Evolutionary conservation across 2,113 vertebrate species (phyloP), one percentile per base, ranked within the genome.

Genomic region (Miniopterus natalensis): DNA sequence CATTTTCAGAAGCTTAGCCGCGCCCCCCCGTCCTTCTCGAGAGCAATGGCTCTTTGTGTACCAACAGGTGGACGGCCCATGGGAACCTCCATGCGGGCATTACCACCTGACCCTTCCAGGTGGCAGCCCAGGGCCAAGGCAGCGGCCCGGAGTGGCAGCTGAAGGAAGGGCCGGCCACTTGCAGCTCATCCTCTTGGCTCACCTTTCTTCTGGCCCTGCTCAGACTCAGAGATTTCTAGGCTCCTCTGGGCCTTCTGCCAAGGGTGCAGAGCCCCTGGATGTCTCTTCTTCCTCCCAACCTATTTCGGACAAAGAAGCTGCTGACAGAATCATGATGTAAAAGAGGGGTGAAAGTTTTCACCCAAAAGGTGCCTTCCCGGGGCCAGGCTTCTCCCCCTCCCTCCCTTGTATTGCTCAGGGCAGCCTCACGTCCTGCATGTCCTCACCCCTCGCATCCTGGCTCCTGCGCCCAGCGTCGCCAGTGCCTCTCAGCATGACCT

Each of bases 11-110:
- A 49, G 40, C n/a, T 18, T 12, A 13, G 21, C 31, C 3, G 5
- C 20, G 0, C 36, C 0, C 2, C 47, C 59, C 59, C 8, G 59
- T 25, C 59, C 49, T 61, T 21, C n/a, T 47, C 1, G 10, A 12
- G 53, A 8, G 36, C 77, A 3, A 5, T 5, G 55, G 25, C 18
- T 73, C 11, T 23, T 47, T n/a, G 13, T 6, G 36, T n/a, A 15
- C 47, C 2, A 8, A 4, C 18, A 68, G 45, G 3, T 1, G 8
- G 20, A 29, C 17, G 2, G 6, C 36, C 12, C 14, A 36, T 7
- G 0, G 20, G 53, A 18, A 51, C 63, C 68, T 68, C 23, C 25
- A 18, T 0, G 13, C 8, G 51, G 14, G 47, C 1, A 0, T 27
- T 31, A 9, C 49, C 40, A 1, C 20, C 78, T 40, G 61, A 25